Evolutionary conservation across 2,888 invertebrate species (phyloP), one percentile per base, ranked within the genome.

Genomic region (Acleris sparsana): DNA sequence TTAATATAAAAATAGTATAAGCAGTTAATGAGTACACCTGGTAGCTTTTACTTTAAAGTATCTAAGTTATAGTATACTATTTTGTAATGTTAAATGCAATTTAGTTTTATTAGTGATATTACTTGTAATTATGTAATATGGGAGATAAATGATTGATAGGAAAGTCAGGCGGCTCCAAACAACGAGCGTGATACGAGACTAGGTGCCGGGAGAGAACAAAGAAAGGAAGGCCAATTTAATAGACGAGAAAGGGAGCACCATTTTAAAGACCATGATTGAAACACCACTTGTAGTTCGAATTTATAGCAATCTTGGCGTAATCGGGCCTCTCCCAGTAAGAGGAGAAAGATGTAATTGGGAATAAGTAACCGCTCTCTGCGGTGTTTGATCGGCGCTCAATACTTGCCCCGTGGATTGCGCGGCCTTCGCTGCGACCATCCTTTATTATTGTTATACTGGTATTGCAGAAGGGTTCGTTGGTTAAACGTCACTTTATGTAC

Each of bases 211-310:
- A 80, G 73, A 75, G 82, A 84, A 88, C 87, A 90, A 91, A 90
- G 90, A 90, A 90, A 90, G 88, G 86, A 90, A 91, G 87, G 85
- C 86, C 87, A 87, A 87, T 90, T 87, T 87, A 79, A 86, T 81
- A 80, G 82, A 88, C 84, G 85, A 86, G 91, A 92, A 92, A 91
- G 91, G 91, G 86, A 88, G 86, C 83, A 88, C 86, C 84, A 86
- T 87, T 89, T 88, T 88, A 90, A 88, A 90, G 86, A 87, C 83
- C 78, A 79, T 86, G 83, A 84, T 88, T 82, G 86, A 81, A 86
- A 82, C 84, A 83, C 83, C 84, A 83, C 85, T 88, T 82, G 85
- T 88, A 80, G 86, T 88, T 88, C 80, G 87, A 89, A 90, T 89
- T 89, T 90, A 91, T 89, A 90, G 92, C 85, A 89, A 91, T 91